Percentiles rank a stretch among this genome's conserved stretches.
Conservation (phyloP, 2,113 vertebrate species). For the Oncorhynchus kisutch region DNA sequence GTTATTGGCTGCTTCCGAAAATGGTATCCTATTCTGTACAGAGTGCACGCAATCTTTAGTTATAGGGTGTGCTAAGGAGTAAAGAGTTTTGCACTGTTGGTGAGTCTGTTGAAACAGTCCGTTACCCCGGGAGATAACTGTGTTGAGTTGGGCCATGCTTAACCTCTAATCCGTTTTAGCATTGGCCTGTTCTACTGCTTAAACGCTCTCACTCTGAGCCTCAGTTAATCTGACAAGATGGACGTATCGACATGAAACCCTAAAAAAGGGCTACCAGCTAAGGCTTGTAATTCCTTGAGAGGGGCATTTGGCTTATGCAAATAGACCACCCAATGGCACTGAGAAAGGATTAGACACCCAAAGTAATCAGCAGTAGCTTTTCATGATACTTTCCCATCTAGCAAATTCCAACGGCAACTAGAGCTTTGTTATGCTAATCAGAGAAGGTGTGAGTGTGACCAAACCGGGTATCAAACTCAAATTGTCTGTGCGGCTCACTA, state of each 20-base stretch:
- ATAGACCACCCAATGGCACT: slow-evolving; percentile 53
- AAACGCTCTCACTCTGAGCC: slow-evolving; percentile 47
- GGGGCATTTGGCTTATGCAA: slow-evolving; percentile 52
- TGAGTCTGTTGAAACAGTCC: not conserved
- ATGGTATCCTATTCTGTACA: not conserved
- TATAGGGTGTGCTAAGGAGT: too few relatives aligned
- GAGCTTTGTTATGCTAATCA: not conserved
- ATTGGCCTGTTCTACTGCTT: slow-evolving; percentile 50
- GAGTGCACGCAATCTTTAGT: not conserved
- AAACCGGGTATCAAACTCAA: too few relatives aligned
- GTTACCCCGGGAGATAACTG: slow-evolving; percentile 13
- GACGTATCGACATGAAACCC: slow-evolving; percentile 53
- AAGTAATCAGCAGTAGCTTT: slow-evolving; percentile 33
- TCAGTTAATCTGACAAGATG: slow-evolving; percentile 59
- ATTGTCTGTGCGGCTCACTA: too few relatives aligned
- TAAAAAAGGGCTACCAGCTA: slow-evolving; percentile 44
- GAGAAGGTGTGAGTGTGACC: too few relatives aligned
- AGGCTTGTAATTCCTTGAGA: slow-evolving; percentile 52
- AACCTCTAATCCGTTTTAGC: slow-evolving; percentile 55
- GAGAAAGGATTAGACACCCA: slow-evolving; percentile 36
- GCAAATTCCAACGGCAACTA: not conserved
- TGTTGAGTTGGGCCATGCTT: slow-evolving; percentile 29
- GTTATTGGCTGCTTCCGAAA: not conserved
- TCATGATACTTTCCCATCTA: not conserved
- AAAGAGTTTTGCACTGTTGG: too few relatives aligned